Evolutionary conservation across 2,797 vertebrate genomes (phyloP).

Genomic region (Acipenser transmontanus): DNA sequence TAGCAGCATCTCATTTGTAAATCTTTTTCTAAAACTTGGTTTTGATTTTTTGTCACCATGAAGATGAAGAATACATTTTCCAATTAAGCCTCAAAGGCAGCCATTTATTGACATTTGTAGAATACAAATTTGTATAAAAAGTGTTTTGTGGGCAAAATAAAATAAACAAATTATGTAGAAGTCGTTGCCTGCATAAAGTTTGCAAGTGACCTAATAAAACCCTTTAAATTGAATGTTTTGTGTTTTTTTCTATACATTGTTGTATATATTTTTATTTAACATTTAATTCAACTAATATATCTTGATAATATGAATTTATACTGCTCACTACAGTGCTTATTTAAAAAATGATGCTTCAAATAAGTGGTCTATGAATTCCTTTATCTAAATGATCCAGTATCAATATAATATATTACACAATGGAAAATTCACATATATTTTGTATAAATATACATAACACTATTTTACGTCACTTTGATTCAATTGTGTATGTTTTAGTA

Average conservation of each 20-base stretch:
- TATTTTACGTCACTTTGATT: too few relatives aligned
- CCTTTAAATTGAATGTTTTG: slow-evolving; percentile 44
- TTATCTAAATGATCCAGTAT: too few relatives aligned
- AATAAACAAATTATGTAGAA: slow-evolving; percentile 63
- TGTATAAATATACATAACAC: too few relatives aligned
- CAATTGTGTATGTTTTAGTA: too few relatives aligned
- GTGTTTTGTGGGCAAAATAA: slow-evolving; percentile 83
- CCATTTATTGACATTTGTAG: slow-evolving; percentile 96
- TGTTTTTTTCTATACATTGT: background rate
- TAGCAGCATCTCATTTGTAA: slow-evolving; percentile 99
- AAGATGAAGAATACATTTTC: slow-evolving; percentile 86
- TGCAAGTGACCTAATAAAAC: slow-evolving; percentile 94
- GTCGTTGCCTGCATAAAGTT: slow-evolving; percentile 94
- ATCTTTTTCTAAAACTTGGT: slow-evolving; percentile 86
- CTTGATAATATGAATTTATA: too few relatives aligned
- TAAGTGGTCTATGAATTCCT: too few relatives aligned
- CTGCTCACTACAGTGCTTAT: too few relatives aligned
- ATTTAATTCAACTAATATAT: too few relatives aligned
- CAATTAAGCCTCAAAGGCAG: slow-evolving; percentile 91
- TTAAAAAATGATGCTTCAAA: too few relatives aligned
- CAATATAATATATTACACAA: too few relatives aligned
- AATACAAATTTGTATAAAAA: slow-evolving; percentile 94
- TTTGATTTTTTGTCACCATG: slow-evolving; percentile 74
- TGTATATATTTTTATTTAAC: too few relatives aligned
- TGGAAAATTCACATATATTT: too few relatives aligned